phyloP scores from a whole-genome alignment of 2,113 vertebrate genomes.

The Chinchilla lanigera region DNA sequence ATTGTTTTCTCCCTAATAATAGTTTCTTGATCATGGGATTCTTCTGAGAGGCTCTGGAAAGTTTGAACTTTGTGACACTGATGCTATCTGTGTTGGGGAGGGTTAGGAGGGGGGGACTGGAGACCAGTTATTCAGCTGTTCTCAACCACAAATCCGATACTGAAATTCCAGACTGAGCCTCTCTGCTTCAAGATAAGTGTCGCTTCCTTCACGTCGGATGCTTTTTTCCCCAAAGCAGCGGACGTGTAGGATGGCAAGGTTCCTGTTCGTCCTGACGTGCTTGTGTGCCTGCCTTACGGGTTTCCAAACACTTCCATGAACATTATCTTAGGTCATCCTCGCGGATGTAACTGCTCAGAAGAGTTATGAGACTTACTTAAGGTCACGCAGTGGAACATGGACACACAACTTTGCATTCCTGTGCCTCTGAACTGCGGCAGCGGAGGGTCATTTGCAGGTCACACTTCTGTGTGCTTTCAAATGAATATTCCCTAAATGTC shows the following conservation, averaged over 20 bases:
- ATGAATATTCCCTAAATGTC: not conserved
- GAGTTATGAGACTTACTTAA: not conserved
- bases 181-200: not conserved
- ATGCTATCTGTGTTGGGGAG: not conserved
- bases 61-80: not conserved
- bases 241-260: not conserved
- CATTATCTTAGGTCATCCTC: not conserved
- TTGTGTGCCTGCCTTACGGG: not conserved
- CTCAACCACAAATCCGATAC: not conserved
- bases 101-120: not conserved
- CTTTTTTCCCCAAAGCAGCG: not conserved
- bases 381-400: not conserved
- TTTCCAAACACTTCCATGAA: not conserved
- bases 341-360: not conserved
- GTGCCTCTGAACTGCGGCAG: not conserved
- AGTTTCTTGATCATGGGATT: not conserved
- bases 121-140: not conserved
- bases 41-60: slow-evolving; percentile 12
- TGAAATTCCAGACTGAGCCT: not conserved
- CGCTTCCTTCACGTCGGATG: not conserved
- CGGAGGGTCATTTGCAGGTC: not conserved
- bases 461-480: not conserved
- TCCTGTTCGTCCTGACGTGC: not conserved
- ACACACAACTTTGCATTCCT: not conserved
- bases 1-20: not conserved